phyloP scores from a whole-genome alignment of 2,888 invertebrate genomes.

The Stenodera caucasica region DNA sequence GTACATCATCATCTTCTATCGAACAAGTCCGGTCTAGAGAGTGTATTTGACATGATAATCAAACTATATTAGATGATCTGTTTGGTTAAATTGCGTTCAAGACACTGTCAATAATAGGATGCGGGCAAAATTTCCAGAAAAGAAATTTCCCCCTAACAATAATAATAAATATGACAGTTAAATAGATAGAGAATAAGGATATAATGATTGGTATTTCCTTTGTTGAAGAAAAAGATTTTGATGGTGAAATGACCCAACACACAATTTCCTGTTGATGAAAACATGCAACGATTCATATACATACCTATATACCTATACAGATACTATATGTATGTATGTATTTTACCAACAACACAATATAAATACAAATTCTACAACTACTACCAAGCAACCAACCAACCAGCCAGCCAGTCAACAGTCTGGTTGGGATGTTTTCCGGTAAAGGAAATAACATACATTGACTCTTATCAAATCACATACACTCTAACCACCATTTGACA shows the following conservation, averaged over 20 bases:
- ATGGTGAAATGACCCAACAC: conserved; percentile 22
- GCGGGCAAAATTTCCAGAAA: conserved; percentile 4
- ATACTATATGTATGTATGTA: no score
- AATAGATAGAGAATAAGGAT: not conserved
- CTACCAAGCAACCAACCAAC: no score
- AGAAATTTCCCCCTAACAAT: not conserved
- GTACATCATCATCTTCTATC: conserved; percentile 16
- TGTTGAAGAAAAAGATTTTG: conserved; percentile 10
- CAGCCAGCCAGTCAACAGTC: not conserved
- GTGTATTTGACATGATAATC: conserved; percentile 29
- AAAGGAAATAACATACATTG: conserved; percentile 22
- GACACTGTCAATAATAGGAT: conserved; percentile 20
- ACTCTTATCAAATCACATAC: conserved; percentile 21
- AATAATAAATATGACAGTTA: not conserved
- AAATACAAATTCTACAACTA: no score
- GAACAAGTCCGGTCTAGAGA: conserved; percentile 18
- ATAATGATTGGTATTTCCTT: conserved; percentile 3
- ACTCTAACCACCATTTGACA: conserved; percentile 4
- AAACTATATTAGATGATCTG: conserved; percentile 18
- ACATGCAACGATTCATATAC: no score
- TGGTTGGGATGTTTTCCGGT: conserved; percentile 18
- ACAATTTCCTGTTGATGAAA: conserved; percentile 25
- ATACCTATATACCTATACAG: no score
- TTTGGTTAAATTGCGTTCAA: conserved; percentile 20
- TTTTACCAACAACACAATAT: no score